phyloP scores from a whole-genome alignment of 2,113 vertebrate species.

The Tylochromis polylepis region DNA sequence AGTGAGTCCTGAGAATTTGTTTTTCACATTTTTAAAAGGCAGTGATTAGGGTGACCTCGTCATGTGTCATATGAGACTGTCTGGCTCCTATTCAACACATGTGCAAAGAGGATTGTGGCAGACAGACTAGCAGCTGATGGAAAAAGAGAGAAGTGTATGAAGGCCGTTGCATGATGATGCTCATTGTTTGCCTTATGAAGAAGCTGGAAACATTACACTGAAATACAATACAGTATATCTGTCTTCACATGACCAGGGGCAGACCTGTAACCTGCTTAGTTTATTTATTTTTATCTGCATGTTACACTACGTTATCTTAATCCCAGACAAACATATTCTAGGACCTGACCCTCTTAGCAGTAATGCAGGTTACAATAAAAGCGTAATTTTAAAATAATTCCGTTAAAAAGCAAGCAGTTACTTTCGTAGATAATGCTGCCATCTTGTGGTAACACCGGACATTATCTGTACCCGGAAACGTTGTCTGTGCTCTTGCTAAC shows the following conservation, averaged over 20 bases:
- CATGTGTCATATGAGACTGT: not conserved
- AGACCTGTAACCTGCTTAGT: not conserved
- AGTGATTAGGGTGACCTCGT: not conserved
- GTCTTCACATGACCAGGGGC: not conserved
- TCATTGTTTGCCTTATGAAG: not conserved
- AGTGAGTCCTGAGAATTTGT: not conserved
- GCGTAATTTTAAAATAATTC: not conserved
- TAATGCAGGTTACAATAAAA: not conserved
- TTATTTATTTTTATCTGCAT: not conserved
- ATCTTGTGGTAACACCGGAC: conserved; percentile 17
- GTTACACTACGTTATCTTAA: not conserved
- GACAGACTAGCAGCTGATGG: not conserved
- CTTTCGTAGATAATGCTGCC: conserved; percentile 29
- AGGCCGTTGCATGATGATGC: not conserved
- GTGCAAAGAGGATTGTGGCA: not conserved
- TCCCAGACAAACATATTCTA: not conserved
- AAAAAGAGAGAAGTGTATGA: not conserved
- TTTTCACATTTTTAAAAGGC: not conserved
- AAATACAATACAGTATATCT: not conserved
- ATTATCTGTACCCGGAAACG: not conserved
- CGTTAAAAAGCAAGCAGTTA: not conserved
- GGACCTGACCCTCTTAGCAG: not conserved
- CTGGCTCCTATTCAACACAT: not conserved
- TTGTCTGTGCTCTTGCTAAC: not conserved
- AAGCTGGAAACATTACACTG: not conserved